These are phyloP conservation scores for Colletes latitarsis DNA, from an alignment of 1,140 invertebrate genomes.

Conservation along the genomic window DNA sequence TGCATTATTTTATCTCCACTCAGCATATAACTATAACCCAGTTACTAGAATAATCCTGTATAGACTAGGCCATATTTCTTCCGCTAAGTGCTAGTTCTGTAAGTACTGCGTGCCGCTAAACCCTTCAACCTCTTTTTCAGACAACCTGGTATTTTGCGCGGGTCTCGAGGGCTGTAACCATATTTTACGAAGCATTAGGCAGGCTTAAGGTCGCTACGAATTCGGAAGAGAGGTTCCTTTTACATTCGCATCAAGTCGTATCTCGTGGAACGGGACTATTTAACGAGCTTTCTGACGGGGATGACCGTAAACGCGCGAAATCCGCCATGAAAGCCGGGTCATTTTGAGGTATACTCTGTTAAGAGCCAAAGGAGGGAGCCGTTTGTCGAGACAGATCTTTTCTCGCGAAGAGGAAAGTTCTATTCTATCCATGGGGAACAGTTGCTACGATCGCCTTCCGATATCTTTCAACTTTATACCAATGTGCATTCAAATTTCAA, in stretches of 20 bases:
- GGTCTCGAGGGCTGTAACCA: neutral
- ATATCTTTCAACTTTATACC: neutral
- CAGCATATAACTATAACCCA: too few species aligned
- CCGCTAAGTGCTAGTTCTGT: neutral
- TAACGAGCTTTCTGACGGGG: slow-evolving; percentile 23
- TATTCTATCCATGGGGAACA: too few species aligned
- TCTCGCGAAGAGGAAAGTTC: too few species aligned
- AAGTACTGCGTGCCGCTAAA: neutral
- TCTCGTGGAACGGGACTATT: slow-evolving; percentile 25
- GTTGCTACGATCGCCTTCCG: too few species aligned
- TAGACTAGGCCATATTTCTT: too few species aligned
- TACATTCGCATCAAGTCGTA: slow-evolving; percentile 43
- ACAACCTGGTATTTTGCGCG: slow-evolving; percentile 10
- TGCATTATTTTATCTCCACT: too few species aligned
- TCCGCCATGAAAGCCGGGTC: slow-evolving; percentile 4
- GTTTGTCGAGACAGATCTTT: slow-evolving; percentile 17
- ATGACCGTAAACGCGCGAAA: slow-evolving; percentile 13
- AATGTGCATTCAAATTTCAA: too few species aligned
- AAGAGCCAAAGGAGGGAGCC: neutral
- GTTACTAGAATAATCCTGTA: too few species aligned
- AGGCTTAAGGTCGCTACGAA: slow-evolving; percentile 20
- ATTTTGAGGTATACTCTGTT: slow-evolving; percentile 8
- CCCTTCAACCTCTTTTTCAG: slow-evolving; percentile 2
- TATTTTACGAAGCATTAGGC: slow-evolving; percentile 41
- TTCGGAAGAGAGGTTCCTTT: slow-evolving; percentile 27